Base-by-base conservation (phyloP, 2,113 vertebrate species). In the Ameiurus melas region DNA sequence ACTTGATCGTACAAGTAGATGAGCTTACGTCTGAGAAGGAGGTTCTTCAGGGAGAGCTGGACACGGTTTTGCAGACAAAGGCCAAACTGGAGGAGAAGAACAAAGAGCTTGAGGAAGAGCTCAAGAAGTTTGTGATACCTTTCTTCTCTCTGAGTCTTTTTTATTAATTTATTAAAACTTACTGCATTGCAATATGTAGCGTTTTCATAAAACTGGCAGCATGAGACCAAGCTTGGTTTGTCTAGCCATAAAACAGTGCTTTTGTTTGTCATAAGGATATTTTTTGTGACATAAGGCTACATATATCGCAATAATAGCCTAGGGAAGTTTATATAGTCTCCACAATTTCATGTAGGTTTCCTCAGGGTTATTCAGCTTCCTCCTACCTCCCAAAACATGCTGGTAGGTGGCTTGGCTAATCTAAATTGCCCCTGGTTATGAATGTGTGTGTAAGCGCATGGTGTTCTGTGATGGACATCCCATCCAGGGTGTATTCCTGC, bases 1-100 rank as follows among this genome's bases (percentile, higher is more conserved):
- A 99, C 94, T 94, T 99, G 93, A 99, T 99, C 81, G 95, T 97
- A 91, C 97, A 97, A 90, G 96, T 99, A 85, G 98, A 99, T 78
- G 98, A 99, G 90, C 93, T 99, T 79, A 96, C 96, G 0, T 97
- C 98, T 85, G 98, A 99, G 92, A 98, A 97, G 90, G 98, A 99
- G 89, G 97, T 97, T 86, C 92, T 99, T 87, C 96, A 96, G 88
- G 98, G 96, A 7, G 98, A 99, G 90, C 93, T 99, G 85, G 97
- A 99, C 85, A 96, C 97, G 0, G 92, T 98, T 91, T 94, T 95
- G 89, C 98, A 97, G 94, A 95, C 97, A 89, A 99, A 96, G 93
- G 91, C 91, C 91, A 98, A 98, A 93, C 93, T 98, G 93, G 98
- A 99, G 92, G 96, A 94, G 85, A 97, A 96, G 85, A 93, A 95